Evolutionary conservation across 2,888 invertebrate genomes (phyloP).

Genomic region (Leptinotarsa rubiginosa): DNA sequence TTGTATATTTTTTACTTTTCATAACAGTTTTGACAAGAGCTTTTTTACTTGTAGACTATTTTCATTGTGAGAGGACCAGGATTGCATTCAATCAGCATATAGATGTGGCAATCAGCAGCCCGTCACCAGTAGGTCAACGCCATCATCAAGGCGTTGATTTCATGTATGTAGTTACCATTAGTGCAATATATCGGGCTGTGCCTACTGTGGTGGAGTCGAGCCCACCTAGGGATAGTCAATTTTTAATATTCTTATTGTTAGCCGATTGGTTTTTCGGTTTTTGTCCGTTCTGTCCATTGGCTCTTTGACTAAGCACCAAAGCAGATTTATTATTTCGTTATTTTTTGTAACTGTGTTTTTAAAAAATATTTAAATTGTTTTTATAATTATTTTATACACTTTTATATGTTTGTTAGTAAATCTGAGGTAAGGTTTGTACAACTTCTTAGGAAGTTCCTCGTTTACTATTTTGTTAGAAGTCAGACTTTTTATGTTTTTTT

Average conservation of each 20-base stretch:
- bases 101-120: conserved; percentile 46
- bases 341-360: conserved; percentile 62
- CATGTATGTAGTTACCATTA: conserved; percentile 65
- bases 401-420: conserved; percentile 67
- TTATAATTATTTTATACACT: conserved; percentile 67
- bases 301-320: conserved; percentile 65
- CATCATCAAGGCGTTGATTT: conserved; percentile 48
- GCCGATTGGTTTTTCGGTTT: conserved; percentile 62
- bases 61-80: conserved; percentile 48
- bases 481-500: conserved; percentile 67
- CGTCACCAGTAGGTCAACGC: conserved; percentile 49
- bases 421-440: conserved; percentile 64
- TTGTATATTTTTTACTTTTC: conserved; percentile 67
- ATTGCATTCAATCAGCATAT: conserved; percentile 47
- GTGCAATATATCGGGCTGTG: conserved; percentile 66
- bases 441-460: conserved; percentile 64
- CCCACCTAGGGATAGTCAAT: conserved; percentile 66
- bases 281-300: conserved; percentile 60
- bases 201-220: conserved; percentile 52
- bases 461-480: conserved; percentile 67
- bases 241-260: conserved; percentile 65
- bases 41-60: conserved; percentile 59
- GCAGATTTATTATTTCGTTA: conserved; percentile 62
- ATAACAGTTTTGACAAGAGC: conserved; percentile 64
- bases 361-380: conserved; percentile 64